phyloP scores from a whole-genome alignment of 2,797 vertebrate species.

The Pipistrellus kuhlii region DNA sequence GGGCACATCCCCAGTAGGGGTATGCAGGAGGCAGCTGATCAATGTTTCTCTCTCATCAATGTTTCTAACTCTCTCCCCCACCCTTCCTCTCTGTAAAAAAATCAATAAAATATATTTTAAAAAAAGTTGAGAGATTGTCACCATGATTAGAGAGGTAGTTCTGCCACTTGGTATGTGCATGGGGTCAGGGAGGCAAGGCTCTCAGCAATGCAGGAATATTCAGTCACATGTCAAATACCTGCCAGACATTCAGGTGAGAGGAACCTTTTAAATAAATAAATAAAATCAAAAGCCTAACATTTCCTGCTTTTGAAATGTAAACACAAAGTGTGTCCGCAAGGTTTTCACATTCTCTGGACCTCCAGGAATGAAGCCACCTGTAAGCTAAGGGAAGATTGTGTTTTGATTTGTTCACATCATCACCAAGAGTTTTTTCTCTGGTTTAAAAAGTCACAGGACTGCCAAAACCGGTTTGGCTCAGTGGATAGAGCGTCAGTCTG shows the following conservation, averaged over 20 bases:
- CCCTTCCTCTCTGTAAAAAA: no score
- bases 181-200: not conserved
- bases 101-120: no score
- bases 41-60: no score
- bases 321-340: not conserved
- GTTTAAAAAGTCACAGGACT: not conserved
- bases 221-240: not conserved
- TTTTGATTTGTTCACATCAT: not conserved
- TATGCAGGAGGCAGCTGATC: no score
- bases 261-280: not conserved
- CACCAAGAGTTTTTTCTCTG: not conserved
- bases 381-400: not conserved
- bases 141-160: not conserved
- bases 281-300: not conserved
- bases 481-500: no score
- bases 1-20: no score
- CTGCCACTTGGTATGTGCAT: not conserved
- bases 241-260: not conserved
- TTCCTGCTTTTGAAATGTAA: not conserved
- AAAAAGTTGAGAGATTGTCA: not conserved
- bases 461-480: no score
- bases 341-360: conserved; percentile 7
- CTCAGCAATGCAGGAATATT: rapidly evolving
- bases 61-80: no score
- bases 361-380: not conserved